Evolutionary conservation across 2,113 vertebrate species (phyloP), one percentile per base, ranked within the genome.

Genomic region (Pachyramphus minor): DNA sequence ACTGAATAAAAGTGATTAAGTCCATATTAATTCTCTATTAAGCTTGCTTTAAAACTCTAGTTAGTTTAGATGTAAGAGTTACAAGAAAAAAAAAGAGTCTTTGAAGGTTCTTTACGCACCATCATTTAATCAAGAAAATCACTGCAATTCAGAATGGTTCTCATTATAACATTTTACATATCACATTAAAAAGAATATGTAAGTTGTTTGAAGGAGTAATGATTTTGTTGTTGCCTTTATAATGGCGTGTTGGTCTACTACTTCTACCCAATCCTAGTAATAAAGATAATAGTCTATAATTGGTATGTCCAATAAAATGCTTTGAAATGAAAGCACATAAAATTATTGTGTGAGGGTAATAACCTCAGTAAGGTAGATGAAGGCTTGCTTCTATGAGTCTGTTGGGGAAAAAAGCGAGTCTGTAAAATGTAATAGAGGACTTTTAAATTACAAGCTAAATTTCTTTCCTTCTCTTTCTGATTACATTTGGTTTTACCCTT

Each of bases 211-310:
- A 91, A 63, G 66, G 49, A 64, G n/a, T 30, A 87, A 68, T 91
- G 24, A 69, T 68, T 82, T 89, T 94, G 47, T 81, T 95, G 50
- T 89, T 95, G 60, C 60, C 81, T 87, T 58, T 91, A 27, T 91
- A 89, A 94, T 64, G 58, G 18, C 28, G 76, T 58, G 23, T 84
- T 89, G 33, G 87, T 64, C 91, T 93, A 89, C 78, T 94, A 72
- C 41, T 97, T 39, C 52, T 53, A 94, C 37, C 44, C 14, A 59
- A 63, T 66, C 28, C 17, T 64, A 67, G 79, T 50, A 87, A 79
- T 94, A 89, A 95, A 91, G 87, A 69, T 78, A 95, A 94, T 89
- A 91, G 66, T 42, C 62, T 91, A 45, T 95, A 95, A 96, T 68
- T 92, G 47, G 11, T 49, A n/a, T 79, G 42, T 55, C 59, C 59